These are phyloP conservation scores for Galeopsomyia nigrocyanea DNA, from an alignment of 2,888 invertebrate species.

Conservation along the genomic window DNA sequence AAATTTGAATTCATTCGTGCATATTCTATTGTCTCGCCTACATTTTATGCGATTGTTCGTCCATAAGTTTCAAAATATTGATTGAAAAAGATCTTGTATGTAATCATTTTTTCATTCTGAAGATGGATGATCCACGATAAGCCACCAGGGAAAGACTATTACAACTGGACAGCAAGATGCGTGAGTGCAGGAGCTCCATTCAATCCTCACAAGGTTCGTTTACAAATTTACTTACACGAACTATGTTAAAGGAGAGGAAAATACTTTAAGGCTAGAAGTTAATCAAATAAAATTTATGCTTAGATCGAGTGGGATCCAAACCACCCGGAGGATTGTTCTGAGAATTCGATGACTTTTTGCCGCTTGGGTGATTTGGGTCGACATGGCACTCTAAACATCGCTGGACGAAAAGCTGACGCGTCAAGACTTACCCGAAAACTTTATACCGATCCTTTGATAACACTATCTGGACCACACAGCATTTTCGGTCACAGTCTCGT, in stretches of 20 bases:
- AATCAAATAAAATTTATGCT: not conserved
- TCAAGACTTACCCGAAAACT: constrained; percentile 78
- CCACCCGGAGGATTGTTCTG: constrained; percentile 75
- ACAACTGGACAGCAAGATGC: constrained; percentile 90
- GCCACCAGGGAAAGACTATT: constrained; percentile 88
- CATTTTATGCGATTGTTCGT: not conserved
- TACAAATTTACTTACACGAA: not conserved
- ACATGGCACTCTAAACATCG: constrained; percentile 79
- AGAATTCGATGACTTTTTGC: constrained; percentile 74
- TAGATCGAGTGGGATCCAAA: constrained; percentile 71
- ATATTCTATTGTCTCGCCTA: not conserved
- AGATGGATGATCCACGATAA: constrained; percentile 87
- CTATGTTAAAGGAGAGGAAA: not conserved
- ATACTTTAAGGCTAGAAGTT: not conserved
- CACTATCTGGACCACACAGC: constrained; percentile 81
- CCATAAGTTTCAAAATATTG: not conserved
- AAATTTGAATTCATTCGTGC: not conserved
- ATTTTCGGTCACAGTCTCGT: constrained; percentile 87
- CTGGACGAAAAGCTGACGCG: constrained; percentile 79
- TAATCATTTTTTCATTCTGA: not conserved
- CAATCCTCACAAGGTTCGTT: constrained; percentile 80
- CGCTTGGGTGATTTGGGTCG: constrained; percentile 85
- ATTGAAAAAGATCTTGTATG: too few relatives aligned
- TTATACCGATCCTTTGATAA: constrained; percentile 84
- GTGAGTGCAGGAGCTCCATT: constrained; percentile 82